These are phyloP conservation scores for Lophochroa leadbeateri DNA, from an alignment of 2,113 vertebrate genomes.

Conservation along the genomic window DNA sequence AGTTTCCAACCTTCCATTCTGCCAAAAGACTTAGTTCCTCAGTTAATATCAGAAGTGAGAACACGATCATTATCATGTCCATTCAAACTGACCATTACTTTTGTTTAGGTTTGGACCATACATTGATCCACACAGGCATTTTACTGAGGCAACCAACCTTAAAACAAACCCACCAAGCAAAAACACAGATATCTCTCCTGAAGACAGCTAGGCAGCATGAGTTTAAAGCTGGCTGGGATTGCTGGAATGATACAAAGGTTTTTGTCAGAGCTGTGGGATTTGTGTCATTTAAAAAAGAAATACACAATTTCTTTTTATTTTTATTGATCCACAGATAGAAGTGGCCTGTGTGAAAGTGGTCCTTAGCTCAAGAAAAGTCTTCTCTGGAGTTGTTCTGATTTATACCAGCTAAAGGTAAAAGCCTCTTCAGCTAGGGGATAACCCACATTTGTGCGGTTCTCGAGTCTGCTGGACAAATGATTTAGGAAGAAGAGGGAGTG, in stretches of 20 bases:
- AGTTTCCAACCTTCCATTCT: background rate
- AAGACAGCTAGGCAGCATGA: background rate
- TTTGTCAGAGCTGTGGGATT: slow-evolving; percentile 11
- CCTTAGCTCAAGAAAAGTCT: background rate
- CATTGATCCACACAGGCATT: background rate
- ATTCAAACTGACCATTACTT: background rate
- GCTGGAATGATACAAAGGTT: background rate
- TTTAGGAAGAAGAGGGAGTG: background rate
- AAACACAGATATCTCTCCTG: background rate
- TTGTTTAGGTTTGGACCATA: background rate
- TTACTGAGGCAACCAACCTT: background rate
- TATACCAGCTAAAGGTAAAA: background rate
- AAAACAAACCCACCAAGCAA: background rate
- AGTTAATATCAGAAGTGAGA: background rate
- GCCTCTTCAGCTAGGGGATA: background rate
- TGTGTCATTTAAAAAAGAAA: background rate
- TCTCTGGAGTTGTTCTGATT: background rate
- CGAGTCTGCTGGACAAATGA: background rate
- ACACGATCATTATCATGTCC: background rate
- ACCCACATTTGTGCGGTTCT: slow-evolving; percentile 11
- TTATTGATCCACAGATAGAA: background rate
- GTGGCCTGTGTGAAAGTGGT: background rate
- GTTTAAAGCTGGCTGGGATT: background rate
- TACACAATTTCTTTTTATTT: background rate
- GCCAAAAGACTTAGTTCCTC: background rate